Conservation (phyloP, 2,888 invertebrate species). For the Phyllotreta striolata region DNA sequence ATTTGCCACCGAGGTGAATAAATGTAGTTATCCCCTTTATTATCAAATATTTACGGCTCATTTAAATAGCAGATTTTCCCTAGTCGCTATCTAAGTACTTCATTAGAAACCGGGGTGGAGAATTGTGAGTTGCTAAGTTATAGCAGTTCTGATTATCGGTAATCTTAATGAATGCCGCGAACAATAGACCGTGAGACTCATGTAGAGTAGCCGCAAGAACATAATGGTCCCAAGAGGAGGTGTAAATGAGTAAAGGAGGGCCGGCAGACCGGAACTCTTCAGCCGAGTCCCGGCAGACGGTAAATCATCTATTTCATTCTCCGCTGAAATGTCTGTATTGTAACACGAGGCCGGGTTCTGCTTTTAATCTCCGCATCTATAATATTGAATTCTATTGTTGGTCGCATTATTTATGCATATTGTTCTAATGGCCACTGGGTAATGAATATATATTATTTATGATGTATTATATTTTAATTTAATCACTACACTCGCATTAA, state of each 20-base stretch:
- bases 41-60: slow-evolving; percentile 56
- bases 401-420: slow-evolving; percentile 30
- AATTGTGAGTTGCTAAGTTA: slow-evolving; percentile 55
- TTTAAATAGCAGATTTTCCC: slow-evolving; percentile 56
- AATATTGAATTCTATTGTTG: slow-evolving; percentile 35
- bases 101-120: slow-evolving; percentile 53
- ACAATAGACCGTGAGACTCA: slow-evolving; percentile 49
- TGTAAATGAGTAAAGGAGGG: slow-evolving; percentile 48
- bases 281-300: slow-evolving; percentile 39
- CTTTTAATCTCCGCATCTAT: slow-evolving; percentile 44
- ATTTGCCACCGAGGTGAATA: slow-evolving; percentile 32
- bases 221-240: slow-evolving; percentile 49
- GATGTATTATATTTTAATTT: slow-evolving; percentile 2
- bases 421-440: slow-evolving; percentile 27
- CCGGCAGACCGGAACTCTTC: slow-evolving; percentile 52
- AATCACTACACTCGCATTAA: no score
- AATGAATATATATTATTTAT: slow-evolving; percentile 32
- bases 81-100: slow-evolving; percentile 57
- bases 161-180: slow-evolving; percentile 58
- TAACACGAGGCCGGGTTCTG: slow-evolving; percentile 44
- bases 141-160: slow-evolving; percentile 56
- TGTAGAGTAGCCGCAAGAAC: slow-evolving; percentile 44
- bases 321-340: slow-evolving; percentile 47
- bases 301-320: slow-evolving; percentile 50
- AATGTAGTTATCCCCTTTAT: slow-evolving; percentile 44